Percentiles rank a stretch among this genome's conserved stretches.
Evolutionary conservation across 92 coral and sea anemone species (phyloP).

Genomic region (Porites cylindrica): DNA sequence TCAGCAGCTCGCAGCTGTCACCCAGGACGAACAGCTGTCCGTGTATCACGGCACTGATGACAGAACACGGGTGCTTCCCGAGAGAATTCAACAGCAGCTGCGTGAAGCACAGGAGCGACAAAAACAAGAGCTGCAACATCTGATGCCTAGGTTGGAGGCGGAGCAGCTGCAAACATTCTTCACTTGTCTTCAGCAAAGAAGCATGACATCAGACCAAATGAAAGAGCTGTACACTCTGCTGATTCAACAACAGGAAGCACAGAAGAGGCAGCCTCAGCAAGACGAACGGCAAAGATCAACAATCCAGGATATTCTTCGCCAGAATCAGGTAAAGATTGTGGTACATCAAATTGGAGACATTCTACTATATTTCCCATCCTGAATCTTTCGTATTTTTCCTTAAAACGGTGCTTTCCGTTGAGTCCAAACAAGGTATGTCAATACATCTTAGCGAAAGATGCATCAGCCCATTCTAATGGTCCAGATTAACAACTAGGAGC

Average conservation of each 20-base stretch:
- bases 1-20: slow-evolving; percentile 50
- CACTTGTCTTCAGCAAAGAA: slow-evolving; percentile 36
- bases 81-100: slow-evolving; percentile 63
- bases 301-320: slow-evolving; percentile 58
- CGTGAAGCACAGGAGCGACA: slow-evolving; percentile 53
- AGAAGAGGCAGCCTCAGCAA: slow-evolving; percentile 15
- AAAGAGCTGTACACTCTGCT: slow-evolving; percentile 54
- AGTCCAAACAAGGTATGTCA: no score
- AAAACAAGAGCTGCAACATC: slow-evolving; percentile 33
- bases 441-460: no score
- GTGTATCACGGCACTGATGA: slow-evolving; percentile 37
- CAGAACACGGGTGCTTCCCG: slow-evolving; percentile 40
- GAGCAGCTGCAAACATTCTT: slow-evolving; percentile 69
- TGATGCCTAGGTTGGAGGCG: slow-evolving; percentile 51
- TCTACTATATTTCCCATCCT: no score
- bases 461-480: no score
- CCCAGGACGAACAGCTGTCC: slow-evolving; percentile 47
- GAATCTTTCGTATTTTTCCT: no score
- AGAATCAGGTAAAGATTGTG: slow-evolving; percentile 49
- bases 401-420: no score
- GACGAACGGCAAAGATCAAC: slow-evolving; percentile 50
- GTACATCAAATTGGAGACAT: no score
- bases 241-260: slow-evolving; percentile 50
- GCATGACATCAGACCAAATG: slow-evolving; percentile 62
- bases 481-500: no score